These are phyloP conservation scores for Chironomus tentans DNA, from an alignment of 2,888 invertebrate genomes.

Conservation along the genomic window DNA sequence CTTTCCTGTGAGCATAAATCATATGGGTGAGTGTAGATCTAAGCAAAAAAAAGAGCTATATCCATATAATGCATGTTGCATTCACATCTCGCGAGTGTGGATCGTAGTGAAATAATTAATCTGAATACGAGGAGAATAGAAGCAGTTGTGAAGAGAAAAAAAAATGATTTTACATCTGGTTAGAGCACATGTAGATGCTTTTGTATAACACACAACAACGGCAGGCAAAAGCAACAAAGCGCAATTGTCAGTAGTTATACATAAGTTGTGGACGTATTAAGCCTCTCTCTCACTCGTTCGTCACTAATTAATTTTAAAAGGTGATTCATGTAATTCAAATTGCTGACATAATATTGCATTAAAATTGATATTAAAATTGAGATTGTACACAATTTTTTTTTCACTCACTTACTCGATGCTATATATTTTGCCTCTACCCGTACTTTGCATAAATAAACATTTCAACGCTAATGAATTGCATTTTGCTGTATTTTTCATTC, in stretches of 20 bases:
- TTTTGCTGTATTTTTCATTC: not conserved
- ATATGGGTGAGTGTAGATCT: not conserved
- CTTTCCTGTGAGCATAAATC: not conserved
- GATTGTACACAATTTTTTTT: not conserved
- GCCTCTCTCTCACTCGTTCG: not conserved
- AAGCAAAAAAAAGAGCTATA: not conserved
- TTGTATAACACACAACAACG: not conserved
- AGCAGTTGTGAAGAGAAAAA: not conserved
- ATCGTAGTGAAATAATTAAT: constrained; percentile 12
- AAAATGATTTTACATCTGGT: too few species aligned
- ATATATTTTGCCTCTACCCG: not conserved
- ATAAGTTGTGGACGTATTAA: not conserved
- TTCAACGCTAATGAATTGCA: constrained; percentile 27
- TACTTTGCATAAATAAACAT: constrained; percentile 22
- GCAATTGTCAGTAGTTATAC: too few species aligned
- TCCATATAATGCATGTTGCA: not conserved
- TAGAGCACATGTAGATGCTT: not conserved
- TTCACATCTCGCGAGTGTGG: too few species aligned
- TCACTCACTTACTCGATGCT: not conserved
- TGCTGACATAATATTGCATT: constrained; percentile 26
- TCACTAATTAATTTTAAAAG: constrained; percentile 26
- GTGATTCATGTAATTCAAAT: constrained; percentile 27
- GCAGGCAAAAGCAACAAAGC: not conserved
- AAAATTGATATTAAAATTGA: not conserved
- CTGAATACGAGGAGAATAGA: constrained; percentile 3